These are phyloP conservation scores for Charaxes varanes DNA, from an alignment of 1,140 invertebrate genomes.

Conservation along the genomic window DNA sequence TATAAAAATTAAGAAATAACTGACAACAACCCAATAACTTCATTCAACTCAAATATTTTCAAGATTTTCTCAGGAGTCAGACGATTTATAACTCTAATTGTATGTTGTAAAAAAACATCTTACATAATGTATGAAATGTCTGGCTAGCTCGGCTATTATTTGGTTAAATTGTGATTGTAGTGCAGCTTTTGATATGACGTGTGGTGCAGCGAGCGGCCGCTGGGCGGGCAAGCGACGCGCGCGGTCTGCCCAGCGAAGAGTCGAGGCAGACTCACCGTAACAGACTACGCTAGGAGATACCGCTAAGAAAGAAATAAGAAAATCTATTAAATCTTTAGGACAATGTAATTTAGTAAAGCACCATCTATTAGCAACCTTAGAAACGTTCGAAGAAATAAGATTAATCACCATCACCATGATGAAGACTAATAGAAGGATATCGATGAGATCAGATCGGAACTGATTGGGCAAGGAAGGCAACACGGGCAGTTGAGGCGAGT, in stretches of 20 bases:
- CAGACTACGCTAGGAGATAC: conserved; percentile 80
- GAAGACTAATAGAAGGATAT: too few species aligned
- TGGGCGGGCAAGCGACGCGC: conserved; percentile 77
- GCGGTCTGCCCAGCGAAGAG: conserved; percentile 80
- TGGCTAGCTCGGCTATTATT: conserved; percentile 38
- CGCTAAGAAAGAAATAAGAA: conserved; percentile 64
- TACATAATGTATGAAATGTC: conserved; percentile 50
- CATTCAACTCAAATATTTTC: conserved; percentile 6
- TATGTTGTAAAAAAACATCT: conserved; percentile 13
- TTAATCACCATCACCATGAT: too few species aligned
- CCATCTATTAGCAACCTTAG: too few species aligned
- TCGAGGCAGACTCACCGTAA: conserved; percentile 83
- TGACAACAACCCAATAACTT: too few species aligned
- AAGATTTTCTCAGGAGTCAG: not conserved
- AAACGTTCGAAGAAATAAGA: too few species aligned
- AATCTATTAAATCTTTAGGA: not conserved
- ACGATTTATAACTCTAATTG: not conserved
- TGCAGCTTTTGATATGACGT: conserved; percentile 66
- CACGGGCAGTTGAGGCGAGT: too few species aligned
- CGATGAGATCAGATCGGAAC: too few species aligned
- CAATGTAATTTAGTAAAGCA: too few species aligned
- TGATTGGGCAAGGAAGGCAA: too few species aligned
- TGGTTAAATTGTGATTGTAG: conserved; percentile 62
- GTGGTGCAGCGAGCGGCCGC: conserved; percentile 75
- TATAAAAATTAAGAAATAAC: too few species aligned